Conservation (phyloP, 2,797 vertebrate genomes). For the Poecilia velifera region DNA sequence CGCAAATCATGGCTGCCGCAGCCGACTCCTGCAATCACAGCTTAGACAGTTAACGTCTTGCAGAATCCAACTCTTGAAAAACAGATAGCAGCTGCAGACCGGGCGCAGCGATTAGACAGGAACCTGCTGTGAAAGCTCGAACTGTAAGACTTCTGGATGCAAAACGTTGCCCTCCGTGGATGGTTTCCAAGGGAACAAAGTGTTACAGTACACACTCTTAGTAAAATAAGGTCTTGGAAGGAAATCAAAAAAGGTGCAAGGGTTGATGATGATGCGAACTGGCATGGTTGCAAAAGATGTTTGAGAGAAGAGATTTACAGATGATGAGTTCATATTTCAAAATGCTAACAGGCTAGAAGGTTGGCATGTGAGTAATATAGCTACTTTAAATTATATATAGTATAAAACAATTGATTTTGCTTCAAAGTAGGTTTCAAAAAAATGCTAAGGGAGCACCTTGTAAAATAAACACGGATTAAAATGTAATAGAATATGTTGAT, state of each 20-base stretch:
- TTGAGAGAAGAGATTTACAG: conserved; percentile 3
- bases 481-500: background rate
- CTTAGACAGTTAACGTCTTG: background rate
- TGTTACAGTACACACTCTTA: background rate
- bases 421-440: background rate
- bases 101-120: background rate
- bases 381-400: background rate
- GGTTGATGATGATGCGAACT: background rate
- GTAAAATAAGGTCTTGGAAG: background rate
- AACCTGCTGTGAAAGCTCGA: background rate
- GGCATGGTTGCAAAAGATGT: background rate
- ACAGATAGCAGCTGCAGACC: background rate
- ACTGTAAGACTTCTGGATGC: background rate
- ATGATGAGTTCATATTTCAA: background rate
- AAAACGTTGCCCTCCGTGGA: background rate
- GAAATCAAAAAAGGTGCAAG: background rate
- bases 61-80: conserved; percentile 4
- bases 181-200: background rate
- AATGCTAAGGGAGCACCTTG: background rate
- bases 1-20: background rate
- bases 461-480: background rate
- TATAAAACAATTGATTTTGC: background rate
- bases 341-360: background rate
- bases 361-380: background rate
- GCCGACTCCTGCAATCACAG: background rate